Evolutionary conservation across 2,888 invertebrate genomes (phyloP), one percentile per base, ranked within the genome.

Genomic region (Hypomecis atomaria): DNA sequence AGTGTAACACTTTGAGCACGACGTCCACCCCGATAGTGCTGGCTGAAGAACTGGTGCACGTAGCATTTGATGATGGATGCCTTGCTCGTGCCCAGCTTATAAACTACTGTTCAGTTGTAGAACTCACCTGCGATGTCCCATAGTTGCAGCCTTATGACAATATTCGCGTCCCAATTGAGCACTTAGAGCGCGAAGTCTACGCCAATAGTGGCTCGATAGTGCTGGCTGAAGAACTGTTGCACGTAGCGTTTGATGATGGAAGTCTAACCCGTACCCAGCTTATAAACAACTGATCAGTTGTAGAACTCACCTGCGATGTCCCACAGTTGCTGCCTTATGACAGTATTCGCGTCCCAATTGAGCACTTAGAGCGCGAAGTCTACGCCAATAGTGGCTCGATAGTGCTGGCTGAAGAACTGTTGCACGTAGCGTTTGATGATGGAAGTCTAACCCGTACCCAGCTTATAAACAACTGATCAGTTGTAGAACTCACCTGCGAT

Each of bases 1-100:
- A n/a, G n/a, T n/a, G n/a, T n/a, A 99, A 94, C 50, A 99, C 98
- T 94, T 99, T 99, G 53, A 99, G 91, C 0, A 99, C 99, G 90
- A 99, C 99, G 90, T 99, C 99, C 34, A 99, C 99, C 99, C 98
- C n/a, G n/a, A n/a, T n/a, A n/a, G n/a, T n/a, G n/a, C n/a, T n/a
- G n/a, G n/a, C n/a, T n/a, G n/a, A n/a, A 99, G 91, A 99, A 99
- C 90, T 99, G 98, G 88, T 99, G 99, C 3, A 99, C 99, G 89
- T 99, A 99, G 79, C 99, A 95, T 85, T 99, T 99, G 90, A 99
- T 99, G 83, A 99, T 98, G 7, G 4, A 5, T 6, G 11, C 6
- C 6, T 13, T 10, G 3, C 11, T 3, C 5, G 11, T 43, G 4
- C 33, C 33, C 23, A 9, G 10, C 10, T 9, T 37, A 6, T 37